phyloP scores from a whole-genome alignment of 2,888 invertebrate genomes.

The Gibbula magus region DNA sequence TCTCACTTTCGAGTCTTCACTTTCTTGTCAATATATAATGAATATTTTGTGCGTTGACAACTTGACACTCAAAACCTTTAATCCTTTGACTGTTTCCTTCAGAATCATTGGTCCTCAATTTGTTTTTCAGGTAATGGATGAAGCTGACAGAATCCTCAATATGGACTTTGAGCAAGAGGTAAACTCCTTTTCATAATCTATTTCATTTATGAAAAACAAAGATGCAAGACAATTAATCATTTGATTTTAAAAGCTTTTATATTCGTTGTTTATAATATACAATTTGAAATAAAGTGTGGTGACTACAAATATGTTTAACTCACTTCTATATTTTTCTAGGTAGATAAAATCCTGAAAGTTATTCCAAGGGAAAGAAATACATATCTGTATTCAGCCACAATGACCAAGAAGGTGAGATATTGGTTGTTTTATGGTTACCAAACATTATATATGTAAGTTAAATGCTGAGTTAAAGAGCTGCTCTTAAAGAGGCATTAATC shows the following conservation, averaged over 20 bases:
- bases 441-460: too few species aligned
- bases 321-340: conserved; percentile 46
- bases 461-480: too few species aligned
- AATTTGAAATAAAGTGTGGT: too few species aligned
- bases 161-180: conserved; percentile 99
- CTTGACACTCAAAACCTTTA: too few species aligned
- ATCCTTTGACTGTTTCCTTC: too few species aligned
- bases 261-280: neutral
- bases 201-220: neutral
- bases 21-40: too few species aligned
- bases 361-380: conserved; percentile 94
- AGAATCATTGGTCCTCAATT: too few species aligned
- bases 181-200: neutral
- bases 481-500: too few species aligned
- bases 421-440: too few species aligned
- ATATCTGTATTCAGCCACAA: conserved; percentile 97
- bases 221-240: neutral
- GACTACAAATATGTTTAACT: neutral
- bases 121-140: conserved; percentile 90
- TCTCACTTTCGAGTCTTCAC: too few species aligned
- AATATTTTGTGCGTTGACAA: too few species aligned
- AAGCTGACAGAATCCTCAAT: conserved; percentile 98
- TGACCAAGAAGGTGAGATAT: conserved; percentile 84
- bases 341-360: conserved; percentile 92
- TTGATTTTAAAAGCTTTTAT: neutral